Evolutionary conservation across 2,888 invertebrate species (phyloP), one percentile per base, ranked within the genome.

Genomic region (Caenorhabditis virilis): DNA sequence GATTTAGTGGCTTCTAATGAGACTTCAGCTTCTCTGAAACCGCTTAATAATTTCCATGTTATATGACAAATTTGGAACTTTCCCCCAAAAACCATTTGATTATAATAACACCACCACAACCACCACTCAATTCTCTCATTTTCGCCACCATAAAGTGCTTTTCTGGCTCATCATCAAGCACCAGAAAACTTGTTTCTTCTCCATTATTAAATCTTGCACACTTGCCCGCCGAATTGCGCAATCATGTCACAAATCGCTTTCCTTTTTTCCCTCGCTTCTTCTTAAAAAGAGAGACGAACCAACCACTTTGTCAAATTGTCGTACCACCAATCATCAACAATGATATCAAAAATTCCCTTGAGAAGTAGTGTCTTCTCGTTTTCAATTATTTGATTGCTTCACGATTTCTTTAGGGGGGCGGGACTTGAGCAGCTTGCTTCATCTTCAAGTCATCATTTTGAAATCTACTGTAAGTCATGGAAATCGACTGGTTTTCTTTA

Each of bases 361-460:
- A 53, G 53, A 48, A 47, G 38, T 43, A 30, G 35, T 35, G 22
- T n/a, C n/a, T n/a, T n/a, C n/a, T 18, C 27, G 41, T 41, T 42
- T 50, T 50, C 54, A 60, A 54, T 60, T 46, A 60, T 60, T 60
- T 54, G 53, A 60, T 60, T 60, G 59, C 53, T 35, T n/a, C n/a
- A n/a, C n/a, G n/a, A n/a, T n/a, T n/a, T n/a, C n/a, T n/a, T n/a
- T n/a, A n/a, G n/a, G n/a, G n/a, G n/a, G n/a, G n/a, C n/a, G n/a
- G n/a, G n/a, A n/a, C n/a, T n/a, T n/a, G n/a, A n/a, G n/a, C n/a
- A n/a, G n/a, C n/a, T n/a, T n/a, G n/a, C n/a, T n/a, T n/a, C n/a
- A n/a, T n/a, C n/a, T n/a, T n/a, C n/a, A n/a, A n/a, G n/a, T n/a
- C n/a, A n/a, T n/a, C n/a, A n/a, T n/a, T n/a, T n/a, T n/a, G n/a